A percentile compares a stretch with the other conserved stretches of the same genome.
Conservation (phyloP, 1,140 invertebrate species). For the Magallana angulata region DNA sequence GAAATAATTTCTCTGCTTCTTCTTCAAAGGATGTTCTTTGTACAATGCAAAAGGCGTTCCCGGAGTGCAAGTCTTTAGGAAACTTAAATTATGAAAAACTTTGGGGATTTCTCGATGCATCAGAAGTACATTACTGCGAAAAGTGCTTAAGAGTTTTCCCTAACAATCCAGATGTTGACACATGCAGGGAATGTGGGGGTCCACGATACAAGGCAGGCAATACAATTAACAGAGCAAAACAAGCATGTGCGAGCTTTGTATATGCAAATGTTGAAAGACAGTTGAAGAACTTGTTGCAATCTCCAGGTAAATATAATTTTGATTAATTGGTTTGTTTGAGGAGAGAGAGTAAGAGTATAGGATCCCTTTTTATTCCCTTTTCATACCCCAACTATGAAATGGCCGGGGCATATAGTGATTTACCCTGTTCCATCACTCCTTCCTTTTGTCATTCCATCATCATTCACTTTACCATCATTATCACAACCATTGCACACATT, state of each 20-base stretch:
- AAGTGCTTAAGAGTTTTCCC: background rate
- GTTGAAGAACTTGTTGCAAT: background rate
- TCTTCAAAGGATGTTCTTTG: background rate
- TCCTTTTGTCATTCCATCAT: too few relatives aligned
- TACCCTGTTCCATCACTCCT: too few relatives aligned
- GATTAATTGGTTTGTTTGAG: background rate
- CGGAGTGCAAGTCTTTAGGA: background rate
- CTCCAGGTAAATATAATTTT: slow-evolving; percentile 9
- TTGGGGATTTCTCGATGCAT: background rate
- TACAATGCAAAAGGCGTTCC: background rate
- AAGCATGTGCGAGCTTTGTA: background rate
- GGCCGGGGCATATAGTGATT: too few relatives aligned
- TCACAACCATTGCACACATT: too few relatives aligned
- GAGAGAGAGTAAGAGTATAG: too few relatives aligned
- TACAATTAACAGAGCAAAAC: background rate
- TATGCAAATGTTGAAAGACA: background rate
- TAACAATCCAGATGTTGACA: background rate
- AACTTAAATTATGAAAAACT: background rate
- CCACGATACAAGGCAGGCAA: background rate
- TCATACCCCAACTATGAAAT: too few relatives aligned
- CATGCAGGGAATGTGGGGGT: background rate
- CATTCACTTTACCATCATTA: too few relatives aligned
- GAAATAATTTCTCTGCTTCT: slow-evolving; percentile 3
- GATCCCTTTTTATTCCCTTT: too few relatives aligned
- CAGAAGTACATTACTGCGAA: slow-evolving; percentile 4